Conservation (phyloP, 2,888 invertebrate genomes). For the Nomada ruficornis region DNA sequence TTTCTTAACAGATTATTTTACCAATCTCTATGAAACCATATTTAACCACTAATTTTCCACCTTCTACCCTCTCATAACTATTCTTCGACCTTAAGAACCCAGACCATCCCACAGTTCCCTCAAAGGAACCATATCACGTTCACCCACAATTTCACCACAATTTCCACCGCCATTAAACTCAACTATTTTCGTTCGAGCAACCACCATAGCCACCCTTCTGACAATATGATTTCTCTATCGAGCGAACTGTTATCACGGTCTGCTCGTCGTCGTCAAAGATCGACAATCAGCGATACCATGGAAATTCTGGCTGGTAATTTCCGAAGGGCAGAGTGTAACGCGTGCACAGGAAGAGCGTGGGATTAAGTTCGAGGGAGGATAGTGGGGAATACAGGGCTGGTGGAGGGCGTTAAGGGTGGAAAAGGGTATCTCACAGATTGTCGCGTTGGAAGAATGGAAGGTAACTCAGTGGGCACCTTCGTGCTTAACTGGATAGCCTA, state of each 20-base stretch:
- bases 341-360: slow-evolving; percentile 26
- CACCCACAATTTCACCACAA: neutral
- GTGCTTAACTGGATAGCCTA: neutral
- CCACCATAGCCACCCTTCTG: slow-evolving; percentile 5
- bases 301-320: slow-evolving; percentile 54
- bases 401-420: slow-evolving; percentile 38
- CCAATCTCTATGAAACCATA: too few species aligned
- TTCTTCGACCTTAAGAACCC: neutral
- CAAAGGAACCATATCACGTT: neutral
- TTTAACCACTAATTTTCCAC: neutral
- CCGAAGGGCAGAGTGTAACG: slow-evolving; percentile 27
- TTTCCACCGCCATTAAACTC: neutral
- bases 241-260: slow-evolving; percentile 32
- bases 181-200: neutral
- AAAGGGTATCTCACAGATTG: slow-evolving; percentile 22
- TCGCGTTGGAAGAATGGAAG: slow-evolving; percentile 6
- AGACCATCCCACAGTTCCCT: neutral
- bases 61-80: neutral
- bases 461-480: neutral
- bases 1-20: too few species aligned
- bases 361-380: slow-evolving; percentile 21
- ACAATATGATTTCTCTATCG: slow-evolving; percentile 30
- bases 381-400: slow-evolving; percentile 14
- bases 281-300: slow-evolving; percentile 24
- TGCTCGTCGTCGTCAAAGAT: slow-evolving; percentile 29